Base-by-base conservation (phyloP, 2,113 vertebrate species). In the Holacanthus passer region DNA sequence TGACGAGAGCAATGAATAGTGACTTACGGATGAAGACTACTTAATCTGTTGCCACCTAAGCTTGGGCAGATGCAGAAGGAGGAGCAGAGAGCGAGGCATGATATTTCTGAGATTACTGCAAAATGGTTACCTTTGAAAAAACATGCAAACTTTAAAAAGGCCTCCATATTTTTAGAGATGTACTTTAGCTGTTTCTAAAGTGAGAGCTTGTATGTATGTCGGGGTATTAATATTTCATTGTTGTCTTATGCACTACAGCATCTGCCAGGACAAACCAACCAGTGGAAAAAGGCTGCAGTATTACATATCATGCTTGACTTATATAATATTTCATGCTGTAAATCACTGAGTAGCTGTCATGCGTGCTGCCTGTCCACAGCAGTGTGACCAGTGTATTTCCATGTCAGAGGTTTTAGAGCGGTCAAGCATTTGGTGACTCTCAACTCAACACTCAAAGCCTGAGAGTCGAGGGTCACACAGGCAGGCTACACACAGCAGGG, bases 41-140 rank as follows among this genome's bases (percentile, higher is more conserved):
- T 56, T 82, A 86, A 87, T 89, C 77, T 85, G 68, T 77, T 58
- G 76, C 13, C 84, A 79, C 73, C 76, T 75, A 52, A 29, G 37
- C 71, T 66, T 32, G 3, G 11, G 58, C 24, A 39, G 59, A 62
- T 45, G 63, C 24, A 45, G 73, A 39, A 62, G 17, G 2, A 67
- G 43, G 69, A 37, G 77, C 27, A 62, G 68, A 59, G 71, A 58
- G 43, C 19, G 13, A 7, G 45, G 37, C 0, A 1, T 32, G 4
- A 59, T 72, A 56, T 86, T 68, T 82, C 20, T 29, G 78, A 55
- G n/a, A 53, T 43, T 17, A 60, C 16, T 63, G 17, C 24, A 60
- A 68, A 59, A 58, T 41, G 4, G 0, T 6, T 8, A 24, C 48
- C 27, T 45, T 32, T 35, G n/a, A 39, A 67, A 67, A 59, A 50